Evolutionary conservation across 2,797 vertebrate genomes (phyloP).

Genomic region (Sylvilagus floridanus): DNA sequence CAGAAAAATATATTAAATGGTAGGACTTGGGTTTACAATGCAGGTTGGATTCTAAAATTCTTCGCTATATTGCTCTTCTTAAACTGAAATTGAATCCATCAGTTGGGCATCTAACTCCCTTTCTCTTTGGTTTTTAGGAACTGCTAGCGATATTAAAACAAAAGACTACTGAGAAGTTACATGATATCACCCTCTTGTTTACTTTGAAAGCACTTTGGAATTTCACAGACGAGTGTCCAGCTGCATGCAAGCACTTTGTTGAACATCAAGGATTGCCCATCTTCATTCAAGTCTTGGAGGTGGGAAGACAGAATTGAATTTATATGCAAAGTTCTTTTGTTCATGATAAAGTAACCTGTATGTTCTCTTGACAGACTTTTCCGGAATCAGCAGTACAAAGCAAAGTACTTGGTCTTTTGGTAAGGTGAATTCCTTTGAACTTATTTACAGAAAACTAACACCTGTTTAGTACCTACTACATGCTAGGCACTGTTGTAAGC

Average conservation of each 20-base stretch:
- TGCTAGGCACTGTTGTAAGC: slow-evolving; percentile 55
- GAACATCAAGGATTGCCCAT: slow-evolving; percentile 93
- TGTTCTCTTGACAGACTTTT: slow-evolving; percentile 90
- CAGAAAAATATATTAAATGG: background rate
- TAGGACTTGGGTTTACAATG: slow-evolving; percentile 5
- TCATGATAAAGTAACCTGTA: slow-evolving; percentile 57
- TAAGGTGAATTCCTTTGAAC: slow-evolving; percentile 86
- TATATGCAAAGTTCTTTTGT: slow-evolving; percentile 33
- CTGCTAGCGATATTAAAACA: slow-evolving; percentile 93
- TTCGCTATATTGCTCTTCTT: background rate
- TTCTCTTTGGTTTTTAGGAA: slow-evolving; percentile 88
- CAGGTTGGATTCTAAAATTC: background rate
- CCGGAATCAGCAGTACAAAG: slow-evolving; percentile 93
- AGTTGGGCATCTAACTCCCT: slow-evolving; percentile 31
- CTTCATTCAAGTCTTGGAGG: slow-evolving; percentile 94
- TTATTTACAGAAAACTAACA: slow-evolving; percentile 52
- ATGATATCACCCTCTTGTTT: slow-evolving; percentile 94
- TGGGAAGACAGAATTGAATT: slow-evolving; percentile 78
- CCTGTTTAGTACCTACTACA: slow-evolving; percentile 18
- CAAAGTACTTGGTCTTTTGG: slow-evolving; percentile 95
- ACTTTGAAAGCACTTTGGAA: slow-evolving; percentile 96
- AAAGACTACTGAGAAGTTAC: slow-evolving; percentile 90
- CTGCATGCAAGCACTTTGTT: slow-evolving; percentile 93
- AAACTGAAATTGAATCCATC: background rate
- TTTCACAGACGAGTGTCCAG: slow-evolving; percentile 94